phyloP scores from a whole-genome alignment of 2,113 vertebrate genomes.

The Geothlypis trichas region DNA sequence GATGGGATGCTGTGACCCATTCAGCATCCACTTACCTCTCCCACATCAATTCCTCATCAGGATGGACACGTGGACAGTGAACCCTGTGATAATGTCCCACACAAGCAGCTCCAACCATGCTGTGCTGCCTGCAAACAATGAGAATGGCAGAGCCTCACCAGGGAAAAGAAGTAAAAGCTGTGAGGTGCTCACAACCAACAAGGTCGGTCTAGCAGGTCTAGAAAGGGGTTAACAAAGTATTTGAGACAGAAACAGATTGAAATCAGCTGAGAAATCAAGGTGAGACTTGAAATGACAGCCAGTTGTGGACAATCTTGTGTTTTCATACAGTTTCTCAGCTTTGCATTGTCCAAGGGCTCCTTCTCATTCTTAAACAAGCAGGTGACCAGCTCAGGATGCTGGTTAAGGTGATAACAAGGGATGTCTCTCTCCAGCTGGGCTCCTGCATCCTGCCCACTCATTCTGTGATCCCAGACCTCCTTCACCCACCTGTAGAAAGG shows the following conservation, averaged over 20 bases:
- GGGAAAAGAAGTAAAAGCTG: neutral
- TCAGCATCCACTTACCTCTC: neutral
- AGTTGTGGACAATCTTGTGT: neutral
- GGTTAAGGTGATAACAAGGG: neutral
- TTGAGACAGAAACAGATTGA: neutral
- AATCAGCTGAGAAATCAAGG: neutral
- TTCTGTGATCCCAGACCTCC: neutral
- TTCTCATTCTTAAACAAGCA: neutral
- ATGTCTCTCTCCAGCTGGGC: neutral
- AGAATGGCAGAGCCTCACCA: neutral
- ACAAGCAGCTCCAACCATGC: neutral
- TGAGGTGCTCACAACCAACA: neutral
- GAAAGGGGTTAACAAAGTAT: neutral
- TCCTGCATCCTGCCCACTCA: neutral
- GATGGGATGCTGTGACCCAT: neutral
- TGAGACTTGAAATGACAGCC: neutral
- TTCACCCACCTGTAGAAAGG: neutral
- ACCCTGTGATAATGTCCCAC: neutral
- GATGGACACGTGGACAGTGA: neutral
- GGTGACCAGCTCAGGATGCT: neutral
- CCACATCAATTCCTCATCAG: neutral
- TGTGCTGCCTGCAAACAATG: accelerated
- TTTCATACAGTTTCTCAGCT: neutral
- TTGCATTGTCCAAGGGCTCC: neutral
- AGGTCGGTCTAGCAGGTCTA: neutral